Evolutionary conservation across 2,888 invertebrate genomes (phyloP).

Genomic region (Pammene aurita): DNA sequence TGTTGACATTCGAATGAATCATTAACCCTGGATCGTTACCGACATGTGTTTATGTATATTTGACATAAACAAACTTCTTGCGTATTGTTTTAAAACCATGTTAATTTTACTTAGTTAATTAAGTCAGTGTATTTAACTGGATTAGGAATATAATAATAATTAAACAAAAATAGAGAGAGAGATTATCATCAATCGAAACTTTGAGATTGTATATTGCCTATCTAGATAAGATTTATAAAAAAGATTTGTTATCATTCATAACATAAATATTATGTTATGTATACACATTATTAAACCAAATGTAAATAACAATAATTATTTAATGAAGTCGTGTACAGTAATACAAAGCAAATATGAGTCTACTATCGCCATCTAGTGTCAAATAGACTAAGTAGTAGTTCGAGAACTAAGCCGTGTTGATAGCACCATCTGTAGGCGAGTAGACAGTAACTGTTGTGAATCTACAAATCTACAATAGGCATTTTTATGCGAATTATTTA

Average conservation of each 20-base stretch:
- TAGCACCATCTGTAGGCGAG: conserved; percentile 15
- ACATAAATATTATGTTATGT: neutral
- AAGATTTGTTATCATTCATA: conserved; percentile 6
- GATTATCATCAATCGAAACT: neutral
- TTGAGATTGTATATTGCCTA: neutral
- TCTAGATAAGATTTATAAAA: conserved; percentile 10
- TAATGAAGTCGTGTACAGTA: neutral
- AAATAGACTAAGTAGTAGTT: neutral
- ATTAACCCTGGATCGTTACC: conserved; percentile 30
- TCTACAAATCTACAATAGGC: neutral
- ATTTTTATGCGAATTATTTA: neutral
- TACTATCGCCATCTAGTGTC: conserved; percentile 7
- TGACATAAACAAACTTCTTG: neutral
- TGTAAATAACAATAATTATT: neutral
- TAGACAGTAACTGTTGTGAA: neutral
- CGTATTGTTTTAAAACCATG: neutral
- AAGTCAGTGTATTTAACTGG: no score
- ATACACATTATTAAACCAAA: neutral
- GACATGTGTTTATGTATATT: conserved; percentile 6
- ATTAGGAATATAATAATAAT: neutral
- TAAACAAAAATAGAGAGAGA: no score
- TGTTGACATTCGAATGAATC: conserved; percentile 26
- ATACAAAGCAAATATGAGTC: neutral
- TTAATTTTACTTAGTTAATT: neutral
- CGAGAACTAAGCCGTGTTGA: neutral